Evolutionary conservation across 2,113 vertebrate genomes (phyloP), one percentile per base, ranked within the genome.

Genomic region (Tragelaphus strepsiceros): DNA sequence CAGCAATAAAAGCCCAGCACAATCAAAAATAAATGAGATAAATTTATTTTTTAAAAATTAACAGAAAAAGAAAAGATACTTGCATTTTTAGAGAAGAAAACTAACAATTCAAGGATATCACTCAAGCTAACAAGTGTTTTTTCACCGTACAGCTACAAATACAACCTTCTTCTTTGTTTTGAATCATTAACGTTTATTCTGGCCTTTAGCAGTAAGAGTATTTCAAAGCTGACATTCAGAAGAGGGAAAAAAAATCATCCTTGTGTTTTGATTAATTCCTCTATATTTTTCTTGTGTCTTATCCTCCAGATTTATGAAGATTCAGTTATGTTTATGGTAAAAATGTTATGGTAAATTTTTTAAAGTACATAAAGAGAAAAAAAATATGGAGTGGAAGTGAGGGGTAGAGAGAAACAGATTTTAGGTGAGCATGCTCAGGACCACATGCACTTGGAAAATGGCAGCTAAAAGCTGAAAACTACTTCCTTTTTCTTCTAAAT

Each of bases 101-200:
- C 39, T 62, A 7, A 43, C 53, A 71, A 32, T 56, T 78, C 61
- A 87, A 58, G 14, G 35, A 74, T 82, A 51, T 96, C 82, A 89
- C 39, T 96, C 80, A 95, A 89, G 78, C 35, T 16, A 88, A 56
- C 28, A 77, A 89, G 62, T 71, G 24, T 67, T 74, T 85, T 39
- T 90, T 96, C 83, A 94, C 28, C 39, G 19, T 30, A 81, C 19
- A 78, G 61, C 32, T 94, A 82, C 28, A 81, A 88, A 92, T 46
- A 21, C 35, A 96, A 54, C 22, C 83, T 90, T 88, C 58, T 80
- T 90, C 81, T 51, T 81, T 77, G 39, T 80, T 92, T 80, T 74
- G 77, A 89, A 82, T 91, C 67, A 91, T 82, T 88, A 88, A 74
- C 88, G 90, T 89, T 94, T 91, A 95, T 96, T 64, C 84, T 89